Evolutionary conservation across 2,113 vertebrate species (phyloP).

Genomic region (Pagrus major): DNA sequence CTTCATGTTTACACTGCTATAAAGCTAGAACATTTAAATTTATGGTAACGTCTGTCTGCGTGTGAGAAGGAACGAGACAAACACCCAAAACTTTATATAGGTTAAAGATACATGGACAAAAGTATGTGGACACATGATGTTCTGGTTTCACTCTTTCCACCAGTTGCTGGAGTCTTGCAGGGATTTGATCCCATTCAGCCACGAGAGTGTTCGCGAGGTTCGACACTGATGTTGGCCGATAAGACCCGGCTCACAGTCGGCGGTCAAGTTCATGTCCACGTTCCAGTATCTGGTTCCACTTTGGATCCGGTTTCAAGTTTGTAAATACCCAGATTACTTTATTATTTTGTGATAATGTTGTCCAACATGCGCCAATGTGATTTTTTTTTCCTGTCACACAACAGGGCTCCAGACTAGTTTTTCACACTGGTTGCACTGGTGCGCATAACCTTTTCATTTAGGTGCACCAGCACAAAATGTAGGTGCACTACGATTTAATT

Average conservation of each 20-base stretch:
- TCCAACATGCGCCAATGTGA: too few relatives aligned
- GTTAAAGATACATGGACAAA: neutral
- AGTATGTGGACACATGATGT: neutral
- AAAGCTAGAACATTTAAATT: constrained; percentile 21
- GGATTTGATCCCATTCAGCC: constrained; percentile 1
- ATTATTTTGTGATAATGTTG: too few relatives aligned
- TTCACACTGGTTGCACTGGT: too few relatives aligned
- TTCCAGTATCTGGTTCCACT: neutral
- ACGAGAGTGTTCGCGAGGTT: neutral
- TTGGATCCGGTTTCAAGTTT: neutral
- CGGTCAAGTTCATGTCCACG: neutral
- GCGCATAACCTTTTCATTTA: too few relatives aligned
- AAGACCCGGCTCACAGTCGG: neutral
- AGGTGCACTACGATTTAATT: too few relatives aligned
- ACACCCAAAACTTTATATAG: neutral
- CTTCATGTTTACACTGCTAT: constrained; percentile 37
- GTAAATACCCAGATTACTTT: neutral
- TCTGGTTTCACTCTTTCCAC: too few relatives aligned
- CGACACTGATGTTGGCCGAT: neutral
- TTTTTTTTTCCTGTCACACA: too few relatives aligned
- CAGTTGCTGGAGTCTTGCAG: neutral
- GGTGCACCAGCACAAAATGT: too few relatives aligned
- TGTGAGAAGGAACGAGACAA: neutral
- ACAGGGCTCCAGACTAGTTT: too few relatives aligned
- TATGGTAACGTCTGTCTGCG: neutral